Base-by-base conservation (phyloP, 2,113 vertebrate genomes). In the Amphiprion ocellaris region DNA sequence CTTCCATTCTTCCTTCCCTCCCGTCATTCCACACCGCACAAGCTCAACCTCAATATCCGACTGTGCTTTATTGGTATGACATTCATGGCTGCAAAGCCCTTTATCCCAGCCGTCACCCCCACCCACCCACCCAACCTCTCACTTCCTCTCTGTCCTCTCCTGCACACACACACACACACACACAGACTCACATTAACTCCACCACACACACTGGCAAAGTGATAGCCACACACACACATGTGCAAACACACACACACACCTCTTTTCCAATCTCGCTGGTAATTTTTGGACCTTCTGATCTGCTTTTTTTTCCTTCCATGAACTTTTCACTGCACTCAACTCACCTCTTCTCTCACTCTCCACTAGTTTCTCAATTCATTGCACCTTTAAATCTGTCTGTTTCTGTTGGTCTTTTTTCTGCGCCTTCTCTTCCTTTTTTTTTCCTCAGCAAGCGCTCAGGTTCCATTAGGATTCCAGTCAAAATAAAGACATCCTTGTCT, bases 61-160 rank as follows among this genome's bases (percentile, higher is more conserved):
- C 77, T 75, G 73, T 77, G 72, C 75, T 86, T 92, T 94, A 89
- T 91, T 91, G 89, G 82, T 85, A 77, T 92, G 91, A 88, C 89
- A 91, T 89, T 92, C 90, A 87, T 84, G 79, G 72, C 77, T 55
- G 76, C 69, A 79, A 85, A 91, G 81, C 80, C 83, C 82, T 92
- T 90, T 84, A 93, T 91, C 72, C 87, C 49, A 65, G 33, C 33
- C 33, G 33, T 37, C 33, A 6, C 39, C 50, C 71, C 66, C 65
- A 21, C 21, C 26, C 26, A 49, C 67, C 67, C 58, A 19, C 56
- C 24, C 33, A 28, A 23, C 28, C 77, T n/a, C 74, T 63, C 61
- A 47, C 62, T 73, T 69, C 61, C 55, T 80, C 49, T 26, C 65
- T 59, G 49, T 75, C 79, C 67, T 71, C 63, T 65, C 47, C 26